Conservation (phyloP, 2,113 vertebrate species). For the Hydropotes inermis region DNA sequence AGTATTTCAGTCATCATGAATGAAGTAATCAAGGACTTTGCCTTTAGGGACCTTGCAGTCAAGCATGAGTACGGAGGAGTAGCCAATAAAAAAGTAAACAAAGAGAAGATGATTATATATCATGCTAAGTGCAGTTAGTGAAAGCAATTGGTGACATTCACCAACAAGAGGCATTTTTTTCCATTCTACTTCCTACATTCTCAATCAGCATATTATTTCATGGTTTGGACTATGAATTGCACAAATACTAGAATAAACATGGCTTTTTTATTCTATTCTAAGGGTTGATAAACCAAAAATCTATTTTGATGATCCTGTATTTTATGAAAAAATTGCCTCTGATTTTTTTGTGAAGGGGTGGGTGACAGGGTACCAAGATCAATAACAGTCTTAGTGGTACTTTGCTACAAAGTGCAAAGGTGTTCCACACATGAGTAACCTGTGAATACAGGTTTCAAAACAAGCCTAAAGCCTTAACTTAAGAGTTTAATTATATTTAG, state of each 20-base stretch:
- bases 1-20: neutral
- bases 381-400: neutral
- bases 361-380: neutral
- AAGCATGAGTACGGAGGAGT: neutral
- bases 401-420: conserved; percentile 12
- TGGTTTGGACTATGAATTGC: neutral
- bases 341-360: neutral
- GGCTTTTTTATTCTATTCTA: neutral
- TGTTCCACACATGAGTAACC: neutral
- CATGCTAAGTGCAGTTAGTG: neutral
- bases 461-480: conserved; percentile 40
- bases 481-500: conserved; percentile 38
- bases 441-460: conserved; percentile 32
- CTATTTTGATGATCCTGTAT: neutral
- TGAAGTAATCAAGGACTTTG: neutral
- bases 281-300: neutral
- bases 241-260: neutral
- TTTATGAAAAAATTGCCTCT: neutral
- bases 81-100: neutral
- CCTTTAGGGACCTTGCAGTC: neutral
- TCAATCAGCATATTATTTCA: neutral
- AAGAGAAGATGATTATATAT: neutral
- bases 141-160: neutral
- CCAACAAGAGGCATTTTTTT: neutral
- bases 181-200: conserved; percentile 8